Percentiles rank a stretch among this genome's conserved stretches.
Evolutionary conservation across 2,888 invertebrate genomes (phyloP).

Genomic region (Caenorhabditis panamensis): DNA sequence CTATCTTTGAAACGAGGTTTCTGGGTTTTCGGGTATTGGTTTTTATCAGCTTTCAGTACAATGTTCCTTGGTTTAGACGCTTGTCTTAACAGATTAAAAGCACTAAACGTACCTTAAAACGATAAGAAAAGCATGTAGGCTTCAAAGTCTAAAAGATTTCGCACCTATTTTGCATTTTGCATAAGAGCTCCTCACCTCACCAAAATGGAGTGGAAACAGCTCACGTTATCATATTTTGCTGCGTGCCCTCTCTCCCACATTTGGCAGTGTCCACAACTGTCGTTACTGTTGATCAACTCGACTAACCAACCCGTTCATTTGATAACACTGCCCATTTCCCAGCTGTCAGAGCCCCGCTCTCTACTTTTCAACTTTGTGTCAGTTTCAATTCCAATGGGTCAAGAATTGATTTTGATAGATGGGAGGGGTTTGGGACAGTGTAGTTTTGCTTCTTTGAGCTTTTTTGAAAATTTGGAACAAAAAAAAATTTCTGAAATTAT

Average conservation of each 20-base stretch:
- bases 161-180: no score
- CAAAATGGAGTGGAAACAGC: background rate
- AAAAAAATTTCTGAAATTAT: no score
- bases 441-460: no score
- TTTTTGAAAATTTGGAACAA: background rate
- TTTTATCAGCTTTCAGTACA: no score
- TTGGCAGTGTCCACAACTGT: background rate
- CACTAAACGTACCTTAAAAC: slow-evolving; percentile 26
- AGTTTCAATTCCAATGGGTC: background rate
- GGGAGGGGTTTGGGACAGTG: no score
- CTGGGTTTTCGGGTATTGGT: no score
- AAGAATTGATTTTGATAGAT: background rate
- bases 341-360: background rate
- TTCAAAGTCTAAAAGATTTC: no score
- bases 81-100: slow-evolving; percentile 40
- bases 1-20: no score
- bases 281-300: slow-evolving; percentile 20
- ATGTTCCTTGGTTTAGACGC: background rate
- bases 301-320: slow-evolving; percentile 46
- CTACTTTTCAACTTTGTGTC: background rate
- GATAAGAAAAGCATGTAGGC: slow-evolving; percentile 33
- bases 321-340: slow-evolving; percentile 34
- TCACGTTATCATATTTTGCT: slow-evolving; percentile 32
- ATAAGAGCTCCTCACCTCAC: no score
- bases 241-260: background rate